These are phyloP conservation scores for Cygnus buccinator DNA, from an alignment of 2,113 vertebrate genomes.

Conservation along the genomic window DNA sequence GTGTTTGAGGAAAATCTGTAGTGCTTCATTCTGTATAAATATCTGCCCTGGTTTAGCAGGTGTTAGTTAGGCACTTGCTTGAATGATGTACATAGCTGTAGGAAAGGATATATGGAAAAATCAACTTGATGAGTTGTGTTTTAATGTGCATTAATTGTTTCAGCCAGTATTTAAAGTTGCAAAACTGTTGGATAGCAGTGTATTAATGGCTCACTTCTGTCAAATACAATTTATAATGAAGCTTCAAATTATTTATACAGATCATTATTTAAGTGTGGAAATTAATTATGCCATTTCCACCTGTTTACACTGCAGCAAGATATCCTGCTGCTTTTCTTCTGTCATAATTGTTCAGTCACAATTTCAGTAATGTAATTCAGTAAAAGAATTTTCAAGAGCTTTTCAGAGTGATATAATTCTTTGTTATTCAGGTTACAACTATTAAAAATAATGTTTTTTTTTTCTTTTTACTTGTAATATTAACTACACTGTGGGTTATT, in stretches of 20 bases:
- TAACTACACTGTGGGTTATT: not conserved
- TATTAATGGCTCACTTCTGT: not conserved
- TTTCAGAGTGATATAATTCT: not conserved
- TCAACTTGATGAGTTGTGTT: not conserved
- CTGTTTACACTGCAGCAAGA: not conserved
- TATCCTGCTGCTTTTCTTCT: conserved; percentile 5
- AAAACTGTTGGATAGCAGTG: not conserved
- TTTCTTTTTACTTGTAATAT: not conserved
- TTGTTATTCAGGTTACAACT: not conserved
- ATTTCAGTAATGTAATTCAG: not conserved
- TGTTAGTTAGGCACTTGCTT: not conserved
- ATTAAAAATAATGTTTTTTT: not conserved
- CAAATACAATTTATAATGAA: conserved; percentile 4
- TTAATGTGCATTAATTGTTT: not conserved
- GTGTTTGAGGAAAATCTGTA: not conserved
- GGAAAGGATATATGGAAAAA: not conserved
- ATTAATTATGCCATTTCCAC: conserved; percentile 7
- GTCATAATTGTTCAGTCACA: not conserved
- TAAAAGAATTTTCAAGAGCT: not conserved
- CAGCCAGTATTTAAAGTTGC: not conserved
- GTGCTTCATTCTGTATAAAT: not conserved
- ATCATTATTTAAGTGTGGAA: conserved; percentile 15
- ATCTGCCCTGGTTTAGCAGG: not conserved
- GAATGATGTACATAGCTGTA: not conserved
- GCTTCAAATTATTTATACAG: not conserved